phyloP scores from a whole-genome alignment of 1,140 invertebrate species.

The Phenacoccus solenopsis region DNA sequence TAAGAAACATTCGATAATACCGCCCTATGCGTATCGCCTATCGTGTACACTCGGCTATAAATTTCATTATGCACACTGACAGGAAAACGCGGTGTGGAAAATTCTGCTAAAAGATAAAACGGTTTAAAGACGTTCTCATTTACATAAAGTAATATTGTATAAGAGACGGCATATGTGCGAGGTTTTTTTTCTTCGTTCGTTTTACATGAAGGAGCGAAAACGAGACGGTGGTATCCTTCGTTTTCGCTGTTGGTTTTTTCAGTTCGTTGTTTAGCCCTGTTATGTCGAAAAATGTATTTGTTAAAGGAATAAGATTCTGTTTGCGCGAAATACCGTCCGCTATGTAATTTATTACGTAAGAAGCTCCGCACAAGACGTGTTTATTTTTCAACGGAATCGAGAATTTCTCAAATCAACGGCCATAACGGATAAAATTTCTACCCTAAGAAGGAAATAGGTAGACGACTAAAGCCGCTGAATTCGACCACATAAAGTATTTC shows the following conservation, averaged over 20 bases:
- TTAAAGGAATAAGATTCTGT: too few relatives aligned
- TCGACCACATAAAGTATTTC: too few relatives aligned
- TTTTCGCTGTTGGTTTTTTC: not conserved
- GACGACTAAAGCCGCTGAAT: too few relatives aligned
- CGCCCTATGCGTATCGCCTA: not conserved
- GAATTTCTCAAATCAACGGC: not conserved
- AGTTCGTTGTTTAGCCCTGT: not conserved
- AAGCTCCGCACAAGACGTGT: not conserved
- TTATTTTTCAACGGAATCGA: not conserved
- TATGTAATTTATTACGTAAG: not conserved
- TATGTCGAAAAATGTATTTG: too few relatives aligned
- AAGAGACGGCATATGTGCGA: not conserved
- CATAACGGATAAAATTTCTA: not conserved
- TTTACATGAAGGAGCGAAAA: too few relatives aligned
- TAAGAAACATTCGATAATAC: not conserved
- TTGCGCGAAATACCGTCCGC: not conserved
- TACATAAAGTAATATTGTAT: slow-evolving; percentile 3
- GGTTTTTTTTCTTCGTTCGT: not conserved
- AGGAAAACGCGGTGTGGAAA: not conserved
- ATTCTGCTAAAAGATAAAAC: slow-evolving; percentile 2
- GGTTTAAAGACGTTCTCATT: not conserved
- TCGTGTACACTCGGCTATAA: not conserved
- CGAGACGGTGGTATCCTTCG: not conserved
- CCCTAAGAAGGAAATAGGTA: not conserved
- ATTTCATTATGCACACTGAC: not conserved